phyloP scores from a whole-genome alignment of 53 echinoderm and acorn worm species.

The Actinopyga echinites region DNA sequence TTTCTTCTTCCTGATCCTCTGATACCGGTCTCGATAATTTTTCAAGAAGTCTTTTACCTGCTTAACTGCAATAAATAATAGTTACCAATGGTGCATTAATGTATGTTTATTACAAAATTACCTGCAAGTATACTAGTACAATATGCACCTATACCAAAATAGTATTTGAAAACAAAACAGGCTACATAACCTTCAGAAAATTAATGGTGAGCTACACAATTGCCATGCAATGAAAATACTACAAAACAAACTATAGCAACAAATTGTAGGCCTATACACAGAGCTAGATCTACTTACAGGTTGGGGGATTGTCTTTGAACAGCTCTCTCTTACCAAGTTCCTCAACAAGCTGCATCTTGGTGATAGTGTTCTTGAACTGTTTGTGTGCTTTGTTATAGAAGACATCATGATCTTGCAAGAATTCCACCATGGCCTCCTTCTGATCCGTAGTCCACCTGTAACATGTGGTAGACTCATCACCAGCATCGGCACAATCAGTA shows the following conservation, averaged over 20 bases:
- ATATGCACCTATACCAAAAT: background rate
- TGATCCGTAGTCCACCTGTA: background rate
- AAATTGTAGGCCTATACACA: background rate
- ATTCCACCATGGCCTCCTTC: background rate
- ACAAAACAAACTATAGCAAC: background rate
- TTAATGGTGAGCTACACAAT: background rate
- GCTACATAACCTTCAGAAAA: background rate
- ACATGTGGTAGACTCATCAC: background rate
- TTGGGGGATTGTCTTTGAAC: background rate
- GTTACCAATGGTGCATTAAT: background rate
- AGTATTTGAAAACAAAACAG: background rate
- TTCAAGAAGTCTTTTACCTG: background rate
- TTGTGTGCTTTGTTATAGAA: background rate
- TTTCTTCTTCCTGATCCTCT: conserved; percentile 17
- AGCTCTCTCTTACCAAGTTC: background rate
- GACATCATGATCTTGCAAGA: background rate
- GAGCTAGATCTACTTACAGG: background rate
- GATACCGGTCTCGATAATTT: conserved; percentile 17
- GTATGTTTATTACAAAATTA: background rate
- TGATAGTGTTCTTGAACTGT: background rate
- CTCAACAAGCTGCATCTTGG: conserved; percentile 10
- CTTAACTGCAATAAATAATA: conserved; percentile 23
- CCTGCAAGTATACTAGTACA: background rate
- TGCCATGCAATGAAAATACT: background rate
- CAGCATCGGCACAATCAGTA: background rate